phyloP scores from a whole-genome alignment of 2,113 vertebrate genomes.

The Zosterops borbonicus region DNA sequence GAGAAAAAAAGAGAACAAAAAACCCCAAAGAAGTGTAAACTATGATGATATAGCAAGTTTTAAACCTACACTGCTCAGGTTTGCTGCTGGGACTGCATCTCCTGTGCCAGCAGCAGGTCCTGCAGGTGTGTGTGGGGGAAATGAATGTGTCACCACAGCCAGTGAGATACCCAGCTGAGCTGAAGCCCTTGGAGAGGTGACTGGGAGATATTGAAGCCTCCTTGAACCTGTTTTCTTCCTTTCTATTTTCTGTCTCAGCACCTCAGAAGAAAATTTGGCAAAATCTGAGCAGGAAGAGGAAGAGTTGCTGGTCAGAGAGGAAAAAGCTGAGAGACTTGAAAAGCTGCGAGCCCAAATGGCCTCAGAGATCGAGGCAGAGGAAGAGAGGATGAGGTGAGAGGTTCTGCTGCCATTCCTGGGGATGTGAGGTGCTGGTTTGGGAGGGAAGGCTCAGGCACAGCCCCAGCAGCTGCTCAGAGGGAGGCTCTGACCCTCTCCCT shows the following conservation, averaged over 20 bases:
- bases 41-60: accelerated
- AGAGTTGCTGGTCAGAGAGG: constrained; percentile 71
- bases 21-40: not conserved
- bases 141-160: not conserved
- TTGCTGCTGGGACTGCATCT: not conserved
- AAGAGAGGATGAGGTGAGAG: constrained; percentile 78
- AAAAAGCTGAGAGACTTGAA: constrained; percentile 59
- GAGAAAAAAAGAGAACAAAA: too few species aligned
- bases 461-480: not conserved
- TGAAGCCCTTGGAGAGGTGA: not conserved
- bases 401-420: not conserved
- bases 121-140: not conserved
- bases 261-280: constrained; percentile 70
- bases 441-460: not conserved
- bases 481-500: not conserved
- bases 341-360: constrained; percentile 63
- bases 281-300: constrained; percentile 74
- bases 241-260: constrained; percentile 52
- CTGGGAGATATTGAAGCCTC: not conserved
- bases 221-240: not conserved
- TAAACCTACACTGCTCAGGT: not conserved
- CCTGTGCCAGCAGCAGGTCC: not conserved
- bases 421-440: accelerated
- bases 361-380: constrained; percentile 59
- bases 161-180: not conserved